Evolutionary conservation across 2,888 invertebrate genomes (phyloP), one percentile per base, ranked within the genome.

Genomic region (Crepidodera aurea): DNA sequence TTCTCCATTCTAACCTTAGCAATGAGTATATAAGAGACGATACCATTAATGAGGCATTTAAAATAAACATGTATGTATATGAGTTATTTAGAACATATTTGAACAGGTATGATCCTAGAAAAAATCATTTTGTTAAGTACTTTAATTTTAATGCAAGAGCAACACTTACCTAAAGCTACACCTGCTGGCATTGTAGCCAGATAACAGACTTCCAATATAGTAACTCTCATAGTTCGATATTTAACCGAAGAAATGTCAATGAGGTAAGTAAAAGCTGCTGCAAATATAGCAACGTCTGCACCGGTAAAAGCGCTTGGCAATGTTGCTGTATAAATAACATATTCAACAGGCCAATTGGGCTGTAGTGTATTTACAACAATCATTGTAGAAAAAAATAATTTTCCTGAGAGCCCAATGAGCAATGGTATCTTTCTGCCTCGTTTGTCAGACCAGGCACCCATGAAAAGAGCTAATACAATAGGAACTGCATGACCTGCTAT

Each of bases 171-270:
- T 64, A 91, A 75, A 19, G 91, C 90, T 4, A 92, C 87, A 40
- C 96, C 95, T 0, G 88, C 84, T 0, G 94, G 94, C 86, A 93
- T 91, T 0, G 95, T 90, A 58, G 89, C 87, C 69, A 95, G 85
- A 75, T 94, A 92, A 71, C 90, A 88, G 0, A 90, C 87, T 75
- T 96, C 95, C 56, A 95, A 79, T 51, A 96, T 87, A 0, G 93
- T 91, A 2, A 95, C 89, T 62, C 94, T 83, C 15, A 92, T 77
- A 0, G 95, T 95, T 61, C 94, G 84, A 69, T 88, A 86, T 61
- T 87, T 81, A 1, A 86, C 70, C 0, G 88, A 85, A 0, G 93
- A 88, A 15, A 93, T 85, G 73, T 94, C 94, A 0, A 93, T 88
- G 48, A 95, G 85, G 76, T 94, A 94, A 0, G 92, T 84, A 75